A percentile compares a stretch with the other conserved stretches of the same genome.
phyloP scores from a whole-genome alignment of 2,888 invertebrate species.

The Osmoderma eremita region DNA sequence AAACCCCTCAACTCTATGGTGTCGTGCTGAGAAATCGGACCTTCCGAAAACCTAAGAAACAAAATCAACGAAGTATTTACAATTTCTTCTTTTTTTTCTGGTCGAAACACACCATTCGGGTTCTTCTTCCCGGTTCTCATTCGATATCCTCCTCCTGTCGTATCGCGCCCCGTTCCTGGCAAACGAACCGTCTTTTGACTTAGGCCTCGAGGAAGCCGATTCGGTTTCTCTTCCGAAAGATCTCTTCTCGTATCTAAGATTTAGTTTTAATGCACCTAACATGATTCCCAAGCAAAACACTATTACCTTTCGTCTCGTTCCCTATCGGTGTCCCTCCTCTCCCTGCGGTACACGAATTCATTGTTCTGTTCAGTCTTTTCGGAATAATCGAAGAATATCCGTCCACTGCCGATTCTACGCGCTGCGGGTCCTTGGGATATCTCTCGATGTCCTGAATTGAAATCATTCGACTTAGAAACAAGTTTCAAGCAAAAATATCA shows the following conservation, averaged over 20 bases:
- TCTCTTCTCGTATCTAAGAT: constrained; percentile 65
- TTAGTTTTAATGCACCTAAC: constrained; percentile 38
- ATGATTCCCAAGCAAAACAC: not conserved
- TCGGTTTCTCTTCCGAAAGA: constrained; percentile 71
- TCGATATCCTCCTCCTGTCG: constrained; percentile 67
- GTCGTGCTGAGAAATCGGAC: constrained; percentile 90
- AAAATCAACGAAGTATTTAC: too few species aligned
- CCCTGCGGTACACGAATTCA: constrained; percentile 52
- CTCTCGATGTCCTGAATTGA: constrained; percentile 57
- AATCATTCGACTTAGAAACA: not conserved
- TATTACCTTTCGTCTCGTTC: constrained; percentile 51
- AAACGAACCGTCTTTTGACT: constrained; percentile 44
- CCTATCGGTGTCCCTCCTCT: constrained; percentile 50
- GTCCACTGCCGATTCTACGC: constrained; percentile 86
- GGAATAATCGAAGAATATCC: constrained; percentile 74
- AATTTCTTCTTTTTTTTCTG: too few species aligned
- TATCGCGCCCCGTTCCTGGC: constrained; percentile 64
- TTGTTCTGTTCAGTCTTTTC: constrained; percentile 50
- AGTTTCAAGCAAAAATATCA: not conserved
- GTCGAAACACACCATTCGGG: constrained; percentile 81
- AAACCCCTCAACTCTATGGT: constrained; percentile 94
- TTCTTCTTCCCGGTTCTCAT: constrained; percentile 72
- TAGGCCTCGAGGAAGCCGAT: constrained; percentile 53
- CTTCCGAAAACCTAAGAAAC: constrained; percentile 75
- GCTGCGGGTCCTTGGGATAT: constrained; percentile 53